Evolutionary conservation across 2,113 vertebrate genomes (phyloP).

Genomic region (Urocolius indicus): DNA sequence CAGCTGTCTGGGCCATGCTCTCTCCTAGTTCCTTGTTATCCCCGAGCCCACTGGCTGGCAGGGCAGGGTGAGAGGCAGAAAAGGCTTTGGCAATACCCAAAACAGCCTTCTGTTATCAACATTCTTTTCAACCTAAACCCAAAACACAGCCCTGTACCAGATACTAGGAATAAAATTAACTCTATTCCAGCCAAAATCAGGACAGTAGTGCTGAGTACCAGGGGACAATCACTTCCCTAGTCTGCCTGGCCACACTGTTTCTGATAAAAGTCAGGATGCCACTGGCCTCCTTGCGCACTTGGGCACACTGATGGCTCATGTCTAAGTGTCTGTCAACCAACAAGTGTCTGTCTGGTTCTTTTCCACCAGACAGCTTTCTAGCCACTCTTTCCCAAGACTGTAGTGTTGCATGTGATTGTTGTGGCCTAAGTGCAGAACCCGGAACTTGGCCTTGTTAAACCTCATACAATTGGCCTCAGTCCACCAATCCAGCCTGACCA

Average conservation of each 20-base stretch:
- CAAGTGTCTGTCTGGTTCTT: neutral
- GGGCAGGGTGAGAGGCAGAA: no score
- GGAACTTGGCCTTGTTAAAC: neutral
- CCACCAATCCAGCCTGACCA: neutral
- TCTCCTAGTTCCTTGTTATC: no score
- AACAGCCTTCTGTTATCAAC: no score
- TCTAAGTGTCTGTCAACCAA: neutral
- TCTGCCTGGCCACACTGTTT: neutral
- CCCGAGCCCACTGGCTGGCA: no score
- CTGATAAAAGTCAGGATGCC: neutral
- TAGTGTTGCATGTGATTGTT: neutral
- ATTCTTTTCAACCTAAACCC: no score
- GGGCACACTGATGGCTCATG: fast-evolving
- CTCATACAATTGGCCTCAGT: fast-evolving
- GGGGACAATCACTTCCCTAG: neutral
- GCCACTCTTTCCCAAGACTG: no score
- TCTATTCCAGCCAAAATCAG: no score
- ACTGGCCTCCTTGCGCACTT: neutral
- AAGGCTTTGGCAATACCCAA: no score
- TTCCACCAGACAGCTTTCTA: neutral
- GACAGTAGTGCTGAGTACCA: neutral
- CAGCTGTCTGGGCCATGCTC: no score
- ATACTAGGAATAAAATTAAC: no score
- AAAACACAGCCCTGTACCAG: no score
- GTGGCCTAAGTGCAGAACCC: fast-evolving